phyloP scores from a whole-genome alignment of 2,113 vertebrate species.

The Heptranchias perlo region DNA sequence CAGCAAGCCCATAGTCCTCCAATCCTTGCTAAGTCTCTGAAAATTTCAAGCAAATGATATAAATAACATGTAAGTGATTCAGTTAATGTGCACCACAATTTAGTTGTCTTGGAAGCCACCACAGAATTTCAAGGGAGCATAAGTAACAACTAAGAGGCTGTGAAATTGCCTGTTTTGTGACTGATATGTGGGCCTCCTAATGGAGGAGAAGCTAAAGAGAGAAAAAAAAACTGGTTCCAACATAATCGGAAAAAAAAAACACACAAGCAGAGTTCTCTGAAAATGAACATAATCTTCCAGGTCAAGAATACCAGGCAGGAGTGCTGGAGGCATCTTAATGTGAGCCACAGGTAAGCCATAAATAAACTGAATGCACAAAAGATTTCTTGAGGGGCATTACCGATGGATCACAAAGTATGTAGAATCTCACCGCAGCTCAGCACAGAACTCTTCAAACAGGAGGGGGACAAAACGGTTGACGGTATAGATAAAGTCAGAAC shows the following conservation, averaged over 20 bases:
- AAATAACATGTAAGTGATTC: not conserved
- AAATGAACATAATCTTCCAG: not conserved
- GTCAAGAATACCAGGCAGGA: not conserved
- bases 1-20: too few relatives aligned
- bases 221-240: not conserved
- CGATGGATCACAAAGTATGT: not conserved
- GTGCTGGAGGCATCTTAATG: not conserved
- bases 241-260: not conserved
- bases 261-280: not conserved
- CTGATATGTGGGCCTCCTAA: not conserved
- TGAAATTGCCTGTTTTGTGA: not conserved
- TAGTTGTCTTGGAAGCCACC: not conserved
- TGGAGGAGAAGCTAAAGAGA: not conserved
- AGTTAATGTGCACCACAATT: not conserved
- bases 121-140: not conserved
- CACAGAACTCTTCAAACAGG: not conserved
- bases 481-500: not conserved
- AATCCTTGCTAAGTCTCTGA: too few relatives aligned
- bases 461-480: not conserved
- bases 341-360: not conserved
- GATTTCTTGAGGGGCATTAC: not conserved
- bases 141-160: not conserved
- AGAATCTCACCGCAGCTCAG: not conserved
- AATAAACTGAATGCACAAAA: not conserved
- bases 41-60: too few relatives aligned